Evolutionary conservation across 53 echinoderm and acorn worm genomes (phyloP).

Genomic region (Arbacia lixula): DNA sequence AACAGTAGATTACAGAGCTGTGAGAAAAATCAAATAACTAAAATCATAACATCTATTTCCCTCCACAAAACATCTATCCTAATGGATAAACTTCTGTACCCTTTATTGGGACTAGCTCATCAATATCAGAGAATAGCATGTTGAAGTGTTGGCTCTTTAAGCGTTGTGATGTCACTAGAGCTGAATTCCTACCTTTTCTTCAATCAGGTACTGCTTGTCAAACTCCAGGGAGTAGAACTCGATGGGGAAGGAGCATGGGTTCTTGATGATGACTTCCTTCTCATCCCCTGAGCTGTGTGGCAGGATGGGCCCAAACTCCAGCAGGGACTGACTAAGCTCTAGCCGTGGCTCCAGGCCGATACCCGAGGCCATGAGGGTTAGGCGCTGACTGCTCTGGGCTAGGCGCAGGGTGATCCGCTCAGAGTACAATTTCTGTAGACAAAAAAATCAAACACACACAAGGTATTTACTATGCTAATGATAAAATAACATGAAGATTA

Average conservation of each 20-base stretch:
- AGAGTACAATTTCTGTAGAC: slow-evolving; percentile 87
- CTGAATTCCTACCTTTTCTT: slow-evolving; percentile 95
- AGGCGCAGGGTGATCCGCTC: slow-evolving; percentile 87
- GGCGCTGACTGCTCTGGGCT: slow-evolving; percentile 91
- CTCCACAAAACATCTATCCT: no score
- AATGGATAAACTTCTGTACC: no score
- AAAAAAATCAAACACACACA: no score
- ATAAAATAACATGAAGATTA: not conserved
- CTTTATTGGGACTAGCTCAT: no score
- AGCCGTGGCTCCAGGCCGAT: slow-evolving; percentile 91
- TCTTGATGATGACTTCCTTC: slow-evolving; percentile 90
- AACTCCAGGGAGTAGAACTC: slow-evolving; percentile 99
- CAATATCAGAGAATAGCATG: no score
- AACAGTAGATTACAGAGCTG: not conserved
- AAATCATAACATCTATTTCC: no score
- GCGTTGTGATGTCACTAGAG: no score
- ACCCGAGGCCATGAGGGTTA: slow-evolving; percentile 87
- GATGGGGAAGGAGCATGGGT: slow-evolving; percentile 92
- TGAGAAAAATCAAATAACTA: no score
- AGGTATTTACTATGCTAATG: no score
- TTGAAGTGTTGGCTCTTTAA: no score
- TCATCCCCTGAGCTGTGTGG: slow-evolving; percentile 97
- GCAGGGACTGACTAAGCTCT: slow-evolving; percentile 86
- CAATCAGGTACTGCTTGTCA: slow-evolving; percentile 95
- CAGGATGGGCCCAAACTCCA: slow-evolving; percentile 98